Evolutionary conservation across 2,888 invertebrate genomes (phyloP).

Genomic region (Acleris holmiana): DNA sequence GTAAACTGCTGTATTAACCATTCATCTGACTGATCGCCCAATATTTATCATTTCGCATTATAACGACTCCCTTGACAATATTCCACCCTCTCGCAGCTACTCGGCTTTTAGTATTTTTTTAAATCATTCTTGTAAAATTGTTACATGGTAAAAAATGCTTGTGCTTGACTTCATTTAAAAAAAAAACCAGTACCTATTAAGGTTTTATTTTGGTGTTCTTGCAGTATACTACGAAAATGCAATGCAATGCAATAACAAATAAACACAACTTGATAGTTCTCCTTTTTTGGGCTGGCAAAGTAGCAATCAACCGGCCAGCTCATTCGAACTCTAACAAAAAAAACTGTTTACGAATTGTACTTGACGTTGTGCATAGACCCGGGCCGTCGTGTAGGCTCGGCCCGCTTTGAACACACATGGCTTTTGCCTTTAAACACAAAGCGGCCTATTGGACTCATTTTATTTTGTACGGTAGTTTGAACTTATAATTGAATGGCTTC

Average conservation of each 20-base stretch:
- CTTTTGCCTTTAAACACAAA: background rate
- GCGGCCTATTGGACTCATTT: no score
- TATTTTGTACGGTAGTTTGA: no score
- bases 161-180: no score
- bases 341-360: slow-evolving; percentile 12
- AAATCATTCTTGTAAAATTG: no score
- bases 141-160: no score
- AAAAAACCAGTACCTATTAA: no score
- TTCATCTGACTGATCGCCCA: background rate
- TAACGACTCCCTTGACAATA: background rate
- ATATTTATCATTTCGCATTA: background rate
- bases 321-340: slow-evolving; percentile 3
- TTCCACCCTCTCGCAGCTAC: no score
- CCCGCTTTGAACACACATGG: slow-evolving; percentile 13
- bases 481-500: no score
- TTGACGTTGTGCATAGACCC: background rate
- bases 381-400: background rate
- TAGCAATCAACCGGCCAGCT: slow-evolving; percentile 1
- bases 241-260: no score
- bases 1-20: slow-evolving; percentile 1
- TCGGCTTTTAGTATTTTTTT: no score
- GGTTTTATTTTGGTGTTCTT: no score
- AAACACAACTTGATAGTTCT: background rate
- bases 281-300: slow-evolving; percentile 1
- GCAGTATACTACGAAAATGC: no score